These are phyloP conservation scores for Xyrichtys novacula DNA, from an alignment of 2,797 vertebrate genomes.

Conservation along the genomic window DNA sequence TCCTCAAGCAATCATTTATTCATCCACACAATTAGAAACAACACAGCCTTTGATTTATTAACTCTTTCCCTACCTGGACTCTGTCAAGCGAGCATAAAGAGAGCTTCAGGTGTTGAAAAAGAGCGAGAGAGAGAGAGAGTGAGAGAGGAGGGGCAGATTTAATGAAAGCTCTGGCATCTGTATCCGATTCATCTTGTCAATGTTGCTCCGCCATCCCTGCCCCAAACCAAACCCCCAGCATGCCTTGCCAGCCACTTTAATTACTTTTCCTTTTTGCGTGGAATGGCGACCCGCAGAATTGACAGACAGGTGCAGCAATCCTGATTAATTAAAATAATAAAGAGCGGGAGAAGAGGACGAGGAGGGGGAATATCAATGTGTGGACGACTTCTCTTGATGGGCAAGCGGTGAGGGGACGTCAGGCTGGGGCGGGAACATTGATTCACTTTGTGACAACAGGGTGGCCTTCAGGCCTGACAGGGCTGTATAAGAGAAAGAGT, in stretches of 20 bases:
- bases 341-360: constrained; percentile 46
- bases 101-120: constrained; percentile 70
- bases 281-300: constrained; percentile 68
- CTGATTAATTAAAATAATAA: constrained; percentile 87
- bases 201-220: constrained; percentile 69
- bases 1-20: constrained; percentile 74
- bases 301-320: constrained; percentile 84
- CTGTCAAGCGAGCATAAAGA: constrained; percentile 59
- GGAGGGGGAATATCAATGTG: constrained; percentile 68
- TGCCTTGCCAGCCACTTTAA: constrained; percentile 82
- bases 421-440: constrained; percentile 66
- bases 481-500: constrained; percentile 45
- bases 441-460: constrained; percentile 76
- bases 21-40: constrained; percentile 71
- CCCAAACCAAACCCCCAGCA: constrained; percentile 80
- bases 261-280: constrained; percentile 76
- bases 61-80: constrained; percentile 73
- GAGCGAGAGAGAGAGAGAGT: constrained; percentile 2
- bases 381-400: constrained; percentile 69
- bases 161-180: constrained; percentile 82
- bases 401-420: constrained; percentile 62
- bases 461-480: constrained; percentile 72
- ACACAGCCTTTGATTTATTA: constrained; percentile 62
- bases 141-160: constrained; percentile 59
- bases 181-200: constrained; percentile 81